Evolutionary conservation across 2,113 vertebrate genomes (phyloP).

Genomic region (Sceloporus undulatus): DNA sequence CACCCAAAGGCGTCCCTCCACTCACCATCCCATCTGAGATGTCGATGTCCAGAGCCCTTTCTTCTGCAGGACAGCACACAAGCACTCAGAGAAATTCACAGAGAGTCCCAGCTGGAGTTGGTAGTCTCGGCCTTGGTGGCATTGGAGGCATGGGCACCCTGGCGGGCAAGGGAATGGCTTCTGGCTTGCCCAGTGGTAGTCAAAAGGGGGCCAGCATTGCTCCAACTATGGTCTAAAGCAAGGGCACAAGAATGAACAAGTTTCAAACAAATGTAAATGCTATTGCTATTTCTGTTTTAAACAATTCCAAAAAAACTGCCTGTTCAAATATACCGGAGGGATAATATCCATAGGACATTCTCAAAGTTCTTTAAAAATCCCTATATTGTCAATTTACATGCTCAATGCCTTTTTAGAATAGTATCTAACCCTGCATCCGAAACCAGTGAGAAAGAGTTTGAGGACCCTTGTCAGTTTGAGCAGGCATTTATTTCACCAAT

Average conservation of each 20-base stretch:
- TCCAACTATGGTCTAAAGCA: conserved; percentile 46
- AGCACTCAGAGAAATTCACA: conserved; percentile 48
- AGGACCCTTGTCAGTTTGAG: no score
- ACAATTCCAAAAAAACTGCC: no score
- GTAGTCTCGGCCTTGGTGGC: conserved; percentile 57
- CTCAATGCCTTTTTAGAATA: no score
- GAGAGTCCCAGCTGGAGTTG: conserved; percentile 71
- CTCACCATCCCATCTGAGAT: conserved; percentile 70
- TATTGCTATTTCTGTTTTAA: no score
- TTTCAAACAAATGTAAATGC: neutral
- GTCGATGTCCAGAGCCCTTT: conserved; percentile 62
- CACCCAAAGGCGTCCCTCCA: neutral
- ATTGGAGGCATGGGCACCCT: conserved; percentile 49
- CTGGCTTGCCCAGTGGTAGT: conserved; percentile 62
- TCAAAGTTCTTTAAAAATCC: no score
- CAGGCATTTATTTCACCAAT: no score
- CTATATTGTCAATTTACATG: no score
- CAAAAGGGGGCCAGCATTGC: conserved; percentile 56
- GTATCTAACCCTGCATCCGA: no score
- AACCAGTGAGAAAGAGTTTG: no score
- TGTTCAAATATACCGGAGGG: no score
- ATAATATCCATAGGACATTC: no score
- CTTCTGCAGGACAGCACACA: conserved; percentile 69
- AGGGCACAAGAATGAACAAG: neutral
- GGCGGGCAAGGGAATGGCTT: fast-evolving